Base-by-base conservation (phyloP, 1,140 invertebrate species). In the Ostrea edulis region DNA sequence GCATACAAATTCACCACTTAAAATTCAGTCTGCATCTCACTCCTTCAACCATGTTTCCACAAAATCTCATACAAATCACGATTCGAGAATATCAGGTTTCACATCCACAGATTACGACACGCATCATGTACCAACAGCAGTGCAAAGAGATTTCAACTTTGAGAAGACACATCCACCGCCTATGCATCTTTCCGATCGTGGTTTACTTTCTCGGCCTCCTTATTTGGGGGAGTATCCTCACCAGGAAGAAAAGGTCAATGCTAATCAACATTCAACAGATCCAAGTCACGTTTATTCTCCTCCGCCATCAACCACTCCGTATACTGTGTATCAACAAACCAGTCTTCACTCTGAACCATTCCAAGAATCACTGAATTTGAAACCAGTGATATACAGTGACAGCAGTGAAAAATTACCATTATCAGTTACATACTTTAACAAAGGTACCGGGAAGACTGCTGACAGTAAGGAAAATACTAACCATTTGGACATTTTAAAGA, bases 281-380 rank as follows among this genome's bases (percentile, higher is more conserved):
- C 14, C 68, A 29, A 77, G 2, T 11, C 65, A 71, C 29, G 11
- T 29, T 35, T 14, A 29, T 17, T 9, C 11, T 29, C 14, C 14
- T 14, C 29, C 22, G 14, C 25, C 68, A 11, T 29, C 68, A 77
- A 77, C 68, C 9, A 77, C 68, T 12, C 68, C 68, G 22, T 29
- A 11, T 29, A 35, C 68, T 29, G 29, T 77, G 29, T 35, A 29
- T 77, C 68, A 77, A 29, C 25, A 35, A 14, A 25, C 68, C 14
- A 29, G 25, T 77, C 11, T 77, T 77, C 9, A 77, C 14, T 11
- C 11, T 9, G 68, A 77, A 25, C 68, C 68, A 77, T 77, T 77
- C 12, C 22, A 77, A 29, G 68, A 77, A 35, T 35, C 68, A 77
- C 68, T 77, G 22, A 77, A 77, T 77, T 25, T 77, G 29, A 25